phyloP scores from a whole-genome alignment of 2,797 vertebrate species.

The Helostoma temminkii region DNA sequence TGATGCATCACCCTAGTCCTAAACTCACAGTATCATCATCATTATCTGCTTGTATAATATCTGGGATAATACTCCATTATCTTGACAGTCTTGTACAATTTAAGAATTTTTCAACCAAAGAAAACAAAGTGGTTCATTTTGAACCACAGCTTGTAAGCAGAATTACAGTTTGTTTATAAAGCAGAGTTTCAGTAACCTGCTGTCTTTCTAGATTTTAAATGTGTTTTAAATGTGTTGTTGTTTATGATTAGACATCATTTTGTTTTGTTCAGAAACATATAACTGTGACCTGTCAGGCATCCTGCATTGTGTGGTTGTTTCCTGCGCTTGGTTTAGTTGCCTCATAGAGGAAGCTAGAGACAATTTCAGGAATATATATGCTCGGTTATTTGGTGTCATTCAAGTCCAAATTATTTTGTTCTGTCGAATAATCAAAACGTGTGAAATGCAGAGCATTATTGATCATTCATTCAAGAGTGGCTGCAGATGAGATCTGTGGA shows the following conservation, averaged over 20 bases:
- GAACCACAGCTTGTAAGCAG: background rate
- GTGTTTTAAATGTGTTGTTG: background rate
- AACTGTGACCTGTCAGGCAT: background rate
- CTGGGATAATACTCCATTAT: too few species aligned
- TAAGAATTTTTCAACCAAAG: too few species aligned
- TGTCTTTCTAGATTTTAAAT: background rate
- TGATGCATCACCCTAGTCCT: too few species aligned
- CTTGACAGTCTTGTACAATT: too few species aligned
- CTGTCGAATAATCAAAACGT: background rate
- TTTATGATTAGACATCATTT: background rate
- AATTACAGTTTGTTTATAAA: background rate
- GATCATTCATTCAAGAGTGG: background rate
- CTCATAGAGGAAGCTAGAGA: background rate
- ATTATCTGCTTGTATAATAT: too few species aligned
- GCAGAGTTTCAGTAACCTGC: background rate
- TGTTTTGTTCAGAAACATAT: background rate
- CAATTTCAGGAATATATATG: background rate
- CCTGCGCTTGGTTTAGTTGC: background rate
- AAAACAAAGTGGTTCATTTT: background rate
- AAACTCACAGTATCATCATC: too few species aligned
- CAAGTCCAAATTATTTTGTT: background rate
- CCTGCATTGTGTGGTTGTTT: background rate
- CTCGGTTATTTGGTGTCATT: background rate
- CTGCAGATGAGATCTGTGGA: conserved; percentile 16
- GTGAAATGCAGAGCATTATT: background rate